These are phyloP conservation scores for Sycophila texana DNA, from an alignment of 2,888 invertebrate genomes.

Conservation along the genomic window DNA sequence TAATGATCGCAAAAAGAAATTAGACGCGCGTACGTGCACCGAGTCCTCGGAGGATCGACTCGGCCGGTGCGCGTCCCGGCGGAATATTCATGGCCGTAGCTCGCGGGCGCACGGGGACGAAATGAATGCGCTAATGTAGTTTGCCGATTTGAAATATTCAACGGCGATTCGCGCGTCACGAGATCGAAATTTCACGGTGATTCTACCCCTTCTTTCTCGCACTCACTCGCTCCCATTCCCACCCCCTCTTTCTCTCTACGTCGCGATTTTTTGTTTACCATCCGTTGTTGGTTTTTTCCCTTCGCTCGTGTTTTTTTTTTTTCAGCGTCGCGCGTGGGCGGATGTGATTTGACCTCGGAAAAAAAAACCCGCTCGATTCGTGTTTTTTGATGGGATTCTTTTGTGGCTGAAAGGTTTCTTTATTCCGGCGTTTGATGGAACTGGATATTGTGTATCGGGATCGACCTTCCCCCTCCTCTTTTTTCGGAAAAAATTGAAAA, in stretches of 20 bases:
- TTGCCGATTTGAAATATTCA: slow-evolving; percentile 54
- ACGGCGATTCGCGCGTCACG: slow-evolving; percentile 18
- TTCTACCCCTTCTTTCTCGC: slow-evolving; percentile 28
- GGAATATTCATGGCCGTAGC: slow-evolving; percentile 52
- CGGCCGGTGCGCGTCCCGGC: neutral
- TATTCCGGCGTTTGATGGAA: slow-evolving; percentile 33
- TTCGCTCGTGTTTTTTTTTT: neutral
- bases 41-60: neutral
- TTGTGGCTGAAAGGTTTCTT: slow-evolving; percentile 38
- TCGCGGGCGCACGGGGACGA: slow-evolving; percentile 13
- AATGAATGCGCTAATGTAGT: slow-evolving; percentile 48
- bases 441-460: slow-evolving; percentile 4
- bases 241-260: no score
- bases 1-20: slow-evolving; percentile 46
- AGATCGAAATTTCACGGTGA: slow-evolving; percentile 22
- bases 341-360: neutral
- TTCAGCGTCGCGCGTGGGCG: no score
- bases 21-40: slow-evolving; percentile 8
- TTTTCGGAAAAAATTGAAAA: slow-evolving; percentile 31
- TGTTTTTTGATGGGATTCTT: slow-evolving; percentile 47
- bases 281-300: slow-evolving; percentile 14
- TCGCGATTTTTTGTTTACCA: slow-evolving; percentile 39
- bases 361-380: slow-evolving; percentile 4
- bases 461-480: slow-evolving; percentile 5
- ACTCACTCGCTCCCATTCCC: neutral